Evolutionary conservation across 1,140 invertebrate genomes (phyloP), one percentile per base, ranked within the genome.

Genomic region (Melanaphis sacchari): DNA sequence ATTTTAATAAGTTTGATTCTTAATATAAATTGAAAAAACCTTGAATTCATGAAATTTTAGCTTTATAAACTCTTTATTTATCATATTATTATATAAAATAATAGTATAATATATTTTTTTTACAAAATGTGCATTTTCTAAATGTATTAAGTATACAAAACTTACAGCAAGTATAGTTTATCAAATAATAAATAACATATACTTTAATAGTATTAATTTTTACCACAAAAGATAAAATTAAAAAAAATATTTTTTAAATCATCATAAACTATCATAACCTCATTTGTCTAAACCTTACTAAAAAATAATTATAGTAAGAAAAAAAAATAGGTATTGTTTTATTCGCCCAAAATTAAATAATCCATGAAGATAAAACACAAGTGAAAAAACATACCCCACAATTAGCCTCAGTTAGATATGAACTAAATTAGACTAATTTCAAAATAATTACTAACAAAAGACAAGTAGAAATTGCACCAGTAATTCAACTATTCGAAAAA

Each of bases 361-460:
- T 82, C 91, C 91, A 31, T 92, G n/a, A 81, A 92, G 40, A 49
- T 36, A 52, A 92, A 92, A 92, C n/a, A 81, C 46, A n/a, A 92
- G 41, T 81, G 11, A 38, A 66, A 92, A 92, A 81, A 49, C 36
- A 43, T 36, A 49, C 31, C 59, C 84, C 26, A 41, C 31, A 76
- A n/a, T n/a, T n/a, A n/a, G 15, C 31, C 59, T n/a, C 15, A 15
- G 43, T 92, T 84, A 92, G 59, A 43, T 81, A 81, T 38, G 41
- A 36, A 49, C 90, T 81, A 82, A 52, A 92, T 49, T 43, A 46
- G 43, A 36, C 43, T 84, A 92, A 92, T 92, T 92, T 46, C 22
- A 82, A 92, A 82, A 92, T 92, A 92, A 92, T 92, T 92, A 82
- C 91, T 26, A 82, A 49, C 66, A 46, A 41, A 76, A 43, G 90